phyloP scores from a whole-genome alignment of 2,113 vertebrate genomes.

The Phylloscopus trochilus region DNA sequence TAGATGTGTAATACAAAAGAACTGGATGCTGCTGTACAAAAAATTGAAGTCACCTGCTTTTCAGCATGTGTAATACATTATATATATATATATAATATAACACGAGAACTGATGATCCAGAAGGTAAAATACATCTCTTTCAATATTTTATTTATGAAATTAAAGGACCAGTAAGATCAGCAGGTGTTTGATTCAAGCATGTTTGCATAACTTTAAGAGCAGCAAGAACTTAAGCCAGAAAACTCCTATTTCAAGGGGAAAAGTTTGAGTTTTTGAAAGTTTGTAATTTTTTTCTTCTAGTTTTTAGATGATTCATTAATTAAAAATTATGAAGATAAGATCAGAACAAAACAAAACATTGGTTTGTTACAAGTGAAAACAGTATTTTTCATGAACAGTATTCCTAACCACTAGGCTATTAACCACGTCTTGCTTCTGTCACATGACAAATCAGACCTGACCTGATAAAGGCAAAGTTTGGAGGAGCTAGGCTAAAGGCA shows the following conservation, averaged over 20 bases:
- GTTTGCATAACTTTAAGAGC: neutral
- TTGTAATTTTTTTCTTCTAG: neutral
- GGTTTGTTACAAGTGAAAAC: neutral
- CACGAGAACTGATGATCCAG: neutral
- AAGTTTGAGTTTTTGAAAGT: neutral
- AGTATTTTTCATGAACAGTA: neutral
- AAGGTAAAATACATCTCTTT: neutral
- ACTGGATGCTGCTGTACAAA: neutral
- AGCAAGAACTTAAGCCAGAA: neutral
- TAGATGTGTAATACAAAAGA: neutral
- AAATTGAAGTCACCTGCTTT: neutral
- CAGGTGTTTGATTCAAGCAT: neutral
- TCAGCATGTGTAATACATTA: neutral
- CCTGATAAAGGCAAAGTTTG: neutral
- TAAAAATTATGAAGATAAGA: neutral
- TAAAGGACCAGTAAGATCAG: neutral
- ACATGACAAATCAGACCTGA: neutral
- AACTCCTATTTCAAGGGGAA: neutral
- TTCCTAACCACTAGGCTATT: neutral
- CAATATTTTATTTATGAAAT: neutral
- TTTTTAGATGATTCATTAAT: neutral
- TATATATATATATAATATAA: neutral
- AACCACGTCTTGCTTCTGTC: neutral
- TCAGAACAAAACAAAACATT: neutral
- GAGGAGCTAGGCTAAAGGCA: neutral